These are phyloP conservation scores for Valencia hispanica DNA, from an alignment of 2,797 vertebrate species.

Conservation along the genomic window DNA sequence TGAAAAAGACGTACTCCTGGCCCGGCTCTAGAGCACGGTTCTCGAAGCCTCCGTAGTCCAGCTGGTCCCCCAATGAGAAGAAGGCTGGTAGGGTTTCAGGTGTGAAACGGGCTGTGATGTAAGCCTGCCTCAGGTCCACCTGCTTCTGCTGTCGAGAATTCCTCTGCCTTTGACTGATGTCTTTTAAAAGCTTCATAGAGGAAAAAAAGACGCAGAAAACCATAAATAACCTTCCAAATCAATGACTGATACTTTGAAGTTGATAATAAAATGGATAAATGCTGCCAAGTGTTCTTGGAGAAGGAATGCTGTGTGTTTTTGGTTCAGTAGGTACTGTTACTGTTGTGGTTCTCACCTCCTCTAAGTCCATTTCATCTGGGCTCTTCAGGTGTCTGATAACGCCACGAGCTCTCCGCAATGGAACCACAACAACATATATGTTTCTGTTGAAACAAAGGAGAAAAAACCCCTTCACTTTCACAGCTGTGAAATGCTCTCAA, in stretches of 20 bases:
- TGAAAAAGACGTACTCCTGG: constrained; percentile 94
- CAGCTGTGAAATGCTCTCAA: constrained; percentile 7
- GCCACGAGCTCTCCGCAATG: constrained; percentile 88
- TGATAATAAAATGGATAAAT: constrained; percentile 43
- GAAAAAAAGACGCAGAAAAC: constrained; percentile 11
- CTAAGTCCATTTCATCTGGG: constrained; percentile 98
- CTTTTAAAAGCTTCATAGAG: constrained; percentile 86
- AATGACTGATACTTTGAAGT: constrained; percentile 45
- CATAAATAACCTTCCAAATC: constrained; percentile 27
- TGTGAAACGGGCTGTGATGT: constrained; percentile 93
- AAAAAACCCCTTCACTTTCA: constrained; percentile 35
- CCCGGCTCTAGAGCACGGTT: constrained; percentile 92
- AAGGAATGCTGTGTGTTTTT: constrained; percentile 27
- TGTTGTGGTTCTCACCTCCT: constrained; percentile 86
- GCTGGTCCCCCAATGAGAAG: constrained; percentile 94
- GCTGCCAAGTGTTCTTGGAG: constrained; percentile 42
- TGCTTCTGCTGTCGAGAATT: constrained; percentile 91
- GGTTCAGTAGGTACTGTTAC: constrained; percentile 40
- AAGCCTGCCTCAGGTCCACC: constrained; percentile 90
- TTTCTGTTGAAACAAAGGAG: constrained; percentile 80
- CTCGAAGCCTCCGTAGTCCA: constrained; percentile 93
- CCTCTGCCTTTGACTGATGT: constrained; percentile 86
- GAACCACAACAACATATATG: constrained; percentile 94
- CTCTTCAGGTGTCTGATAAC: constrained; percentile 88
- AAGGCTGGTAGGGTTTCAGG: constrained; percentile 86